phyloP scores from a whole-genome alignment of 1,140 invertebrate genomes.

The Brachionus paranguensis region DNA sequence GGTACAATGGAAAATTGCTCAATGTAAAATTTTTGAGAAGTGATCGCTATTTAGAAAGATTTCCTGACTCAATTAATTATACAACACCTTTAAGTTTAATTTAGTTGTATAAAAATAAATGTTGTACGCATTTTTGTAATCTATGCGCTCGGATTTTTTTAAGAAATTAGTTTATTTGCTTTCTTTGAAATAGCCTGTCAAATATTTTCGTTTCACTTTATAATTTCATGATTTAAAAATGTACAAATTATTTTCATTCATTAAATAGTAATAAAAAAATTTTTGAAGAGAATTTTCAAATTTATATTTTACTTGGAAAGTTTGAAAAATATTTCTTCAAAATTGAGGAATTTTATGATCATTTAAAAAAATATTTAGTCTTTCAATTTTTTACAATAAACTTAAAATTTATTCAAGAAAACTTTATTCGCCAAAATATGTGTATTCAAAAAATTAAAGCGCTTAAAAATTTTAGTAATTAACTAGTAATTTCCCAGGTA shows the following conservation, averaged over 20 bases:
- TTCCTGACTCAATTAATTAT: constrained; percentile 32
- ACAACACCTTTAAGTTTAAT: background rate
- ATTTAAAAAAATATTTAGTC: no score
- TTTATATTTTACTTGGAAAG: background rate
- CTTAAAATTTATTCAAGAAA: no score
- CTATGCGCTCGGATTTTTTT: background rate
- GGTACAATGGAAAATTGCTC: constrained; percentile 29
- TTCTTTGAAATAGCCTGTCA: background rate
- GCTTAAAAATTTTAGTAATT: no score
- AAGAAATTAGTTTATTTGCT: background rate
- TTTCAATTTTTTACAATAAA: no score
- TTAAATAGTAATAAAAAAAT: background rate
- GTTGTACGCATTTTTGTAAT: background rate
- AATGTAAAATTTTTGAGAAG: constrained; percentile 39
- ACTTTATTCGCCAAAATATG: no score
- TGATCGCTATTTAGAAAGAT: constrained; percentile 36
- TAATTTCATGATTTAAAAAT: background rate
- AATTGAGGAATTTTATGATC: no score
- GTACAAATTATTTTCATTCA: background rate
- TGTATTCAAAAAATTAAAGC: no score
- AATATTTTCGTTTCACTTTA: background rate
- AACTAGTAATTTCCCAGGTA: no score
- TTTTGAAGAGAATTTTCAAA: background rate
- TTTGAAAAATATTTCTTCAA: background rate
- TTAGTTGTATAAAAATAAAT: background rate